Base-by-base conservation (phyloP, 2,888 invertebrate genomes). In the Temnothorax ravouxi region DNA sequence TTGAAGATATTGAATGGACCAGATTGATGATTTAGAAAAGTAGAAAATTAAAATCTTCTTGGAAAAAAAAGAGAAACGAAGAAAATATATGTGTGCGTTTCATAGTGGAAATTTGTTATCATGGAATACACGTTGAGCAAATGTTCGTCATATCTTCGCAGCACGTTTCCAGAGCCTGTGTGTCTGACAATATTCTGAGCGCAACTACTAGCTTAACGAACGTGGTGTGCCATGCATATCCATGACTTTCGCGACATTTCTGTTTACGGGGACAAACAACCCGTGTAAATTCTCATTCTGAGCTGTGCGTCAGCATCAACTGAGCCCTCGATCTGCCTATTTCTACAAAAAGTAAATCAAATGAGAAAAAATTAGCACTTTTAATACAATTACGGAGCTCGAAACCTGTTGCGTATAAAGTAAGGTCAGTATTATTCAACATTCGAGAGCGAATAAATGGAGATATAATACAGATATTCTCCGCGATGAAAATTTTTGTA, bases 381-480 rank as follows among this genome's bases (percentile, higher is more conserved):
- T 25, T 54, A 84, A 59, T 9, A 21, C 25, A 38, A 15, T 61
- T 50, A 38, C n/a, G 6, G n/a, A 9, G 18, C 71, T 71, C 34
- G 64, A 54, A 44, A 84, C 83, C 83, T 84, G 83, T 84, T 84
- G 71, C 80, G 79, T 80, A 61, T 66, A 54, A 84, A 81, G 44
- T 69, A 61, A 62, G 38, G 6, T 62, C 71, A 47, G 38, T 47
- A 80, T 84, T 82, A 69, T 21, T 47, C 61, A 54, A 61, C 11
- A 47, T 38, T 47, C 21, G 8, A 34, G 18, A 54, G 5, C 44
- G 52, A 62, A 79, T 69, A 18, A 79, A 64, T 54, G 13, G n/a
- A 64, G 13, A n/a, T 62, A 18, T 79, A 50, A 54, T 44, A 38
- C 18, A 15, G 21, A 34, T 72, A 50, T 67, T 56, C 34, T 44